A percentile compares a stretch with the other conserved stretches of the same genome.
These are phyloP conservation scores for Chiloscyllium plagiosum DNA, from an alignment of 2,113 vertebrate species.

Conservation along the genomic window DNA sequence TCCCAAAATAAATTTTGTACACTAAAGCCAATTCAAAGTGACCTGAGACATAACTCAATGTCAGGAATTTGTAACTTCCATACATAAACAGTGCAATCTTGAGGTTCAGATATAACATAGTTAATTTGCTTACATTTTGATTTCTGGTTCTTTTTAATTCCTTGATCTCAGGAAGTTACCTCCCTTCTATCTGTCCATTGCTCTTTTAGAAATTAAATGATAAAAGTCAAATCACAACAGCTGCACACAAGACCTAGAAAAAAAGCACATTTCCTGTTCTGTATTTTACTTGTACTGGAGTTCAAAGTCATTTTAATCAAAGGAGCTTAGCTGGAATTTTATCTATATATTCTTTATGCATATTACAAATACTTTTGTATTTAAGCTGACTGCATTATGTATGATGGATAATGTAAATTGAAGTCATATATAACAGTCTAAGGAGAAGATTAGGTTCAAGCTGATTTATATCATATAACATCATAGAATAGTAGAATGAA, in stretches of 20 bases:
- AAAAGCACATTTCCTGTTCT: neutral
- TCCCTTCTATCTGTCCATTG: neutral
- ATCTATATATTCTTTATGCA: neutral
- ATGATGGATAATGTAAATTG: neutral
- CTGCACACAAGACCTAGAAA: neutral
- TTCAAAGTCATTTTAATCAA: neutral
- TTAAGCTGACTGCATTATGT: neutral
- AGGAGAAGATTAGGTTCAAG: too few relatives aligned
- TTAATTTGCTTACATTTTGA: neutral
- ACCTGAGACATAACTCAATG: constrained; percentile 23
- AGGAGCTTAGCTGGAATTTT: neutral
- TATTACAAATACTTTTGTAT: neutral
- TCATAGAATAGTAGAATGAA: neutral
- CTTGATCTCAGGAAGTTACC: neutral
- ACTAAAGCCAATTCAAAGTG: neutral
- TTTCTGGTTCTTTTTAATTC: neutral
- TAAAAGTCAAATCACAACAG: neutral
- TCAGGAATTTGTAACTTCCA: constrained; percentile 27
- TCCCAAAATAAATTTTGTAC: constrained; percentile 29
- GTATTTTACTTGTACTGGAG: neutral
- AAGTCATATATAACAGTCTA: neutral
- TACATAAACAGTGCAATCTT: neutral
- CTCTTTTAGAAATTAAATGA: neutral
- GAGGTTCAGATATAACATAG: constrained; percentile 27
- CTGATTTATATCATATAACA: neutral